Base-by-base conservation (phyloP, 1,140 invertebrate genomes). In the Drosophila malerkotliana region DNA sequence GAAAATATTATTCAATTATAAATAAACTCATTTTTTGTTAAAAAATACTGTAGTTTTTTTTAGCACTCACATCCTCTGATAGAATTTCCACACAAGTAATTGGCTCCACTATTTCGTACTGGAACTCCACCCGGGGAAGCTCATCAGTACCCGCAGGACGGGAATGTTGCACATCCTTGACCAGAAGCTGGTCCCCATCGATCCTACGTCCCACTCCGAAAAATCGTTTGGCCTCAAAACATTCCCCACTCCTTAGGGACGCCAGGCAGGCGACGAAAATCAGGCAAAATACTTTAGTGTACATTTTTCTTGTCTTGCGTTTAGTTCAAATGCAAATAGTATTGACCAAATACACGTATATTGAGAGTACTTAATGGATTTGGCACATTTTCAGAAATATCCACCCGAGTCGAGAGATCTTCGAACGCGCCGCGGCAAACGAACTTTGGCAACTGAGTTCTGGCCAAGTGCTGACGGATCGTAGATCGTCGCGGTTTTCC, bases 71-170 rank as follows among this genome's bases (percentile, higher is more conserved):
- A 71, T 90, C 79, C 28, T 91, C 80, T 0, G 90, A 88, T 7
- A 58, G 9, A 8, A 91, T 85, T 71, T 90, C 72, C 24, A 91
- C 73, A 28, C 72, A 88, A 26, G 82, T 91, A 32, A 91, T 91
- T 9, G 90, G 82, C 30, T 91, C 82, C 10, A 10, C 41, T 14
- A 91, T 66, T 14, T 80, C 78, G 51, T 91, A 91, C 4, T 71
- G 84, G 44, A 91, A 91, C 18, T 44, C 28, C 48, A 91, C 78
- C 9, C 52, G 68, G 6, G 82, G 72, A 24, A 73, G 54, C 9
- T 91, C 67, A n/a, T 41, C 68, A 18, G 28, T 32, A 6, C 59
- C 44, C 24, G 64, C 73, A 2, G 74, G 77, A 56, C 79, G 82
- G 8, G 85, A 77, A 48, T 79, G 71, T 7, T 58, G 74, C 41